Evolutionary conservation across 2,797 vertebrate genomes (phyloP), one percentile per base, ranked within the genome.

Genomic region (Sardinella longiceps): DNA sequence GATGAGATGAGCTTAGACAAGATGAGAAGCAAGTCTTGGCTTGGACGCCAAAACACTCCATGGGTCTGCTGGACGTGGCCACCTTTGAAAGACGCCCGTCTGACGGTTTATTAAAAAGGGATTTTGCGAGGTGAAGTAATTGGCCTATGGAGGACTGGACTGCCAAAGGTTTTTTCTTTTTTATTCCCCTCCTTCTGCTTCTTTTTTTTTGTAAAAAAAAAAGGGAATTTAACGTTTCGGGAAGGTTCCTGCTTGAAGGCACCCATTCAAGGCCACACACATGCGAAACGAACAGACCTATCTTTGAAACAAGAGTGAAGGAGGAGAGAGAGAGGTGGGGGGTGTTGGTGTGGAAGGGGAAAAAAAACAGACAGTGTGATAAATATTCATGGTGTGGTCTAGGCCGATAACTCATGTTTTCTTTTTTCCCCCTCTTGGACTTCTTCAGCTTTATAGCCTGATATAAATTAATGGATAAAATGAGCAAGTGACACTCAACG

Each of bases 341-440:
- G 15, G 25, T 33, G 66, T 37, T 20, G 70, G 37, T 77, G 70
- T 18, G 37, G 33, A 77, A 50, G 33, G 45, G 60, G 63, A 85
- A 82, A 60, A 50, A 58, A 63, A 80, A 53, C 63, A 37, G 48
- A 80, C 14, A 70, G 63, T 39, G 56, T 77, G 83, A 82, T 85
- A 82, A 85, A 87, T 85, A 84, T 87, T 85, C 66, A 87, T 82
- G 45, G 63, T 82, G 84, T 33, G 82, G 80, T 83, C 81, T 80
- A 63, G 43, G 43, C 77, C 81, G 82, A 83, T 63, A 80, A 85
- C 85, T 63, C 80, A 85, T 85, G 84, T 66, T 39, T 30, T 60
- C 56, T 10, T 14, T 50, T n/a, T 81, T 60, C 80, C 80, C 37
- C 66, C 37, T 77, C 70, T 43, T 77, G 37, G 74, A 51, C 50